Conservation (phyloP, 2,113 vertebrate genomes). For the Athene noctua region DNA sequence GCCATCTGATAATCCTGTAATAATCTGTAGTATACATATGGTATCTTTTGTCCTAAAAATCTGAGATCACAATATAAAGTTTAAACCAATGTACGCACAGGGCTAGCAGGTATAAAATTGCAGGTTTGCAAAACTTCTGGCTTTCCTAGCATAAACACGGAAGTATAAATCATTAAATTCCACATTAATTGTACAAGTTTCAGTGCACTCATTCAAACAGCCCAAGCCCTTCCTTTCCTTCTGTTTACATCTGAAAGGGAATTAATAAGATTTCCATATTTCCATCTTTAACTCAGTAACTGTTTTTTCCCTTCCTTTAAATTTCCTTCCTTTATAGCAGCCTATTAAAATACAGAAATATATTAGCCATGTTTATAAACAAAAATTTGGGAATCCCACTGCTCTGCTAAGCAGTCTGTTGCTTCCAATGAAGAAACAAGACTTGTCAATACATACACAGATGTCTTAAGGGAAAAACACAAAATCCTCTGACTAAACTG, state of each 20-base stretch:
- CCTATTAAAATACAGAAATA: neutral
- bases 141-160: neutral
- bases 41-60: constrained; percentile 12
- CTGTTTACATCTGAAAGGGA: neutral
- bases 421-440: neutral
- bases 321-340: neutral
- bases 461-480: neutral
- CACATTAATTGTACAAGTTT: neutral
- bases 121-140: neutral
- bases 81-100: neutral
- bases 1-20: neutral
- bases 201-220: neutral
- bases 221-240: neutral
- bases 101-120: neutral
- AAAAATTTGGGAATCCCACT: neutral
- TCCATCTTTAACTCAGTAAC: neutral
- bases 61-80: neutral
- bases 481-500: neutral
- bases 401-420: neutral
- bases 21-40: neutral
- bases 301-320: neutral
- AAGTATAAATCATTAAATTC: neutral
- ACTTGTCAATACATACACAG: neutral
- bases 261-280: neutral
- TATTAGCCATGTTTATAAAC: neutral